Evolutionary conservation across 2,113 vertebrate species (phyloP), one percentile per base, ranked within the genome.

Genomic region (Pampusana beccarii): DNA sequence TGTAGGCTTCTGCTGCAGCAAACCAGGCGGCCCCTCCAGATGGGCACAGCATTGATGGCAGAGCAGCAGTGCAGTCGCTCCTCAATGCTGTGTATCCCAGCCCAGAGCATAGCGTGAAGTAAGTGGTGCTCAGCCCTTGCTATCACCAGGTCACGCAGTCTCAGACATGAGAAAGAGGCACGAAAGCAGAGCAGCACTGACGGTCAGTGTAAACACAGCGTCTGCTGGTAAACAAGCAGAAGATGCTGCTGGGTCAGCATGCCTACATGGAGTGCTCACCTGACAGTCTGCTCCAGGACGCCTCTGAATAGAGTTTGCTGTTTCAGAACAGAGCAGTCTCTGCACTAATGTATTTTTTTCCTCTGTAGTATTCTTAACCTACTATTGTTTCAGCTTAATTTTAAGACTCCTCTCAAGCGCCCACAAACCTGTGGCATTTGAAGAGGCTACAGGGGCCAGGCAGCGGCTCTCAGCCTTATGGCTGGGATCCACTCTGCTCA

Each of bases 21-120:
- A 88, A 58, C 25, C 36, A 33, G 71, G 46, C 57, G 11, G 14
- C 36, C 16, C 57, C 16, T 79, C 15, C 42, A 31, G 57, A 19
- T 2, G 50, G 73, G 51, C 65, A 44, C 36, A 33, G 60, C 21
- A 13, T 44, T 44, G 42, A 44, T 44, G 42, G 17, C 42, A 66
- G 42, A 40, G 54, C 71, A 69, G 67, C 34, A 31, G 25, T 14
- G 40, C 77, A 51, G 71, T 7, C 38, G 4, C 21, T 40, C 13
- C 57, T 6, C 48, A 53, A 23, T 1, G 5, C 72, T 57, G 21
- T 0, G 0, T 28, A 9, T 28, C 57, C 1, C 0, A 78, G 56
- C 56, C 15, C 65, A 42, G 38, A 60, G 50, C 81, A 29, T 0
- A 67, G 67, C 40, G 7, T 0, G 0, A 34, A 12, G 0, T 36